Conservation (phyloP, 2,113 vertebrate species). For the Pollimyrus isidori region DNA sequence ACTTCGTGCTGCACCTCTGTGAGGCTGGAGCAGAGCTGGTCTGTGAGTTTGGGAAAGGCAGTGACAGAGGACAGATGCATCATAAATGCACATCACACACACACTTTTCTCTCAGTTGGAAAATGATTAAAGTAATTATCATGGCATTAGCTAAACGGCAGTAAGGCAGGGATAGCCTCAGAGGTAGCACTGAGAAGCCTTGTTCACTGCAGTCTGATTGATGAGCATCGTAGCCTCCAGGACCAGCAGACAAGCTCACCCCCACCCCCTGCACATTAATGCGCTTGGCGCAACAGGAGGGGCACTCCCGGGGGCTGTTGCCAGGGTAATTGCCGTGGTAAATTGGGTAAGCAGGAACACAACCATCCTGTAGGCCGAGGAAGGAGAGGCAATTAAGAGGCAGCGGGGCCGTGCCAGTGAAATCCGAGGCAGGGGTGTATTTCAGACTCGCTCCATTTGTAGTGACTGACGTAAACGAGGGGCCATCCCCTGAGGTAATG, state of each 20-base stretch:
- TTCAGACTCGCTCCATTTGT: neutral
- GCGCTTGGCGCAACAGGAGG: constrained; percentile 8
- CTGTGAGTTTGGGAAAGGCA: neutral
- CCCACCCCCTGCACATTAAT: constrained; percentile 24
- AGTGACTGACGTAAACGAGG: neutral
- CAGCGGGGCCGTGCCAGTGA: neutral
- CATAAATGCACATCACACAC: neutral
- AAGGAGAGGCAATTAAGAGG: neutral
- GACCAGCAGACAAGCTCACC: constrained; percentile 22
- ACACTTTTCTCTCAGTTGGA: neutral
- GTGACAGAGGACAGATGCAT: neutral
- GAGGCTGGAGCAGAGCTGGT: neutral
- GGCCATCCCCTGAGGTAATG: neutral
- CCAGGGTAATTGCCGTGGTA: constrained; percentile 21
- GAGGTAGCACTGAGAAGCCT: neutral
- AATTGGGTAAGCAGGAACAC: constrained; percentile 21
- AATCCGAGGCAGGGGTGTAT: constrained; percentile 2
- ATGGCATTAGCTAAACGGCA: neutral
- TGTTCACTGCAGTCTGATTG: neutral
- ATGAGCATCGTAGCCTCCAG: neutral
- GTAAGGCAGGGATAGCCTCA: neutral
- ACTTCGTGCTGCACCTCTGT: neutral
- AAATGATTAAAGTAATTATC: constrained; percentile 1
- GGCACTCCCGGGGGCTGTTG: constrained; percentile 24
- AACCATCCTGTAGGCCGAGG: neutral